A percentile compares a stretch with the other conserved stretches of the same genome.
phyloP scores from a whole-genome alignment of 2,113 vertebrate species.

The Pseudolaguvia tuberculata region DNA sequence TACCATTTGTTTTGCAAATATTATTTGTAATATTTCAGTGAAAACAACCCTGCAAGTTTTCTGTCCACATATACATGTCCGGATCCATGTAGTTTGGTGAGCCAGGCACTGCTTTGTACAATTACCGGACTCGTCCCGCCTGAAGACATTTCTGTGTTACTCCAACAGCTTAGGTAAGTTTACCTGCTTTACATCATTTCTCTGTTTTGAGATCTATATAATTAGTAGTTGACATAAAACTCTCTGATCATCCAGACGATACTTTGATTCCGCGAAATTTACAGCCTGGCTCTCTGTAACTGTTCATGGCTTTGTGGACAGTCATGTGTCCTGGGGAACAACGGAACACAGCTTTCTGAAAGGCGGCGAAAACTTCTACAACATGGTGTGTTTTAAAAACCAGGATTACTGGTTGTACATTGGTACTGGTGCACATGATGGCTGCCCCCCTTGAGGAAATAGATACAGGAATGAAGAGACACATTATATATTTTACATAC shows the following conservation, averaged over 20 bases:
- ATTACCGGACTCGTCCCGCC: conserved; percentile 81
- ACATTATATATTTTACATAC: background rate
- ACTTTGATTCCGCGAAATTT: conserved; percentile 71
- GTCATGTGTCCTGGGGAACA: conserved; percentile 81
- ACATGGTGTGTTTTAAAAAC: conserved; percentile 79
- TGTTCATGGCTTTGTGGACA: conserved; percentile 87
- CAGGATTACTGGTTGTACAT: conserved; percentile 83
- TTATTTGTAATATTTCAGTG: conserved; percentile 59
- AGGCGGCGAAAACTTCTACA: conserved; percentile 88
- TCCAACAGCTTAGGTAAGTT: conserved; percentile 77
- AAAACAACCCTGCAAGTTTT: conserved; percentile 75
- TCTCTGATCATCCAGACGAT: conserved; percentile 62
- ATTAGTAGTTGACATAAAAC: background rate
- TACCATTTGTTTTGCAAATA: background rate
- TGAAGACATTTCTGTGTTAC: conserved; percentile 69
- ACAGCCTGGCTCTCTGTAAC: conserved; percentile 76
- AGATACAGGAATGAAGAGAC: background rate
- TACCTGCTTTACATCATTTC: background rate
- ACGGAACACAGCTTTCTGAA: conserved; percentile 77
- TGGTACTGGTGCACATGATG: conserved; percentile 77
- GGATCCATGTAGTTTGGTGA: conserved; percentile 61
- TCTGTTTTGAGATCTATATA: background rate
- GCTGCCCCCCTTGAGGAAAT: conserved; percentile 74
- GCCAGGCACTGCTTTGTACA: conserved; percentile 70
- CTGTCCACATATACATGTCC: conserved; percentile 79